Evolutionary conservation across 2,797 vertebrate species (phyloP), one percentile per base, ranked within the genome.

Genomic region (Natrix natrix): DNA sequence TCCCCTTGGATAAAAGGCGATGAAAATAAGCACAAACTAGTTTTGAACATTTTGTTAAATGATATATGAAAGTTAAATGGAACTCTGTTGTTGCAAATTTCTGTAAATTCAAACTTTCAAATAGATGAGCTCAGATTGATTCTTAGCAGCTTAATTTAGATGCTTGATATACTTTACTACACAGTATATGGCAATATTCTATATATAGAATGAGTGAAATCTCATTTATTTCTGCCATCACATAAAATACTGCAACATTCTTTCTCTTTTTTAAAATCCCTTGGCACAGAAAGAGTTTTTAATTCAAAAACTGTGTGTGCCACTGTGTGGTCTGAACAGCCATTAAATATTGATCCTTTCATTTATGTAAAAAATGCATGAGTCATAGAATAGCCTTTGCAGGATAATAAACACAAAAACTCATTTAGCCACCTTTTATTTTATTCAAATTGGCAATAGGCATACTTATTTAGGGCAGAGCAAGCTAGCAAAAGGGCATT

Each of bases 391-490:
- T 52, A 93, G 63, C 52, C 37, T 93, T 87, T 95, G 92, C 93
- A 74, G 93, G 88, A 94, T 69, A 92, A 96, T n/a, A 94, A 87
- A 88, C 74, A 6, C 59, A 63, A 95, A 96, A 94, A 94, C 32
- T 56, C 37, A 92, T 88, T 92, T 28, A 86, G 0, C 74, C 89
- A n/a, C 7, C 3, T 89, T 63, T 87, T 90, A 24, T 92, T 91
- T 94, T 93, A 93, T 90, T 94, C 93, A 92, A 87, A 91, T 93
- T 83, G 89, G 69, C 96, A 93, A 95, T 37, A 56, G 94, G 91
- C 52, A 3, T 12, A 52, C 12, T 37, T 89, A 95, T 55, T 88
- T 92, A 63, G 57, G 28, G 86, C 12, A 83, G 37, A 63, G 26
- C 59, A 48, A 86, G 52, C 69, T 93, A 74, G 48, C 63, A 86